Evolutionary conservation across 2,113 vertebrate genomes (phyloP), one percentile per base, ranked within the genome.

Genomic region (Eubucco bourcierii): DNA sequence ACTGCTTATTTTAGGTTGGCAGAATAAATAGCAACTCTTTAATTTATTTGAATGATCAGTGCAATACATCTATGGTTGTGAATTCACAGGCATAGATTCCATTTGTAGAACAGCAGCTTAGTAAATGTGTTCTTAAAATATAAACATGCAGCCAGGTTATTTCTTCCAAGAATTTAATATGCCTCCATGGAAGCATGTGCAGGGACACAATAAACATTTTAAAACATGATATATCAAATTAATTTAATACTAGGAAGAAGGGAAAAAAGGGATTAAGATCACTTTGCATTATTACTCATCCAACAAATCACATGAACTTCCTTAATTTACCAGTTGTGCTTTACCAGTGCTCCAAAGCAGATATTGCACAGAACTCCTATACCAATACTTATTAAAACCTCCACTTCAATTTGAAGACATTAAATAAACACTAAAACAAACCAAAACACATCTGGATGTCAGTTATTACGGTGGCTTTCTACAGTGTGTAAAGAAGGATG

Each of bases 1-100:
- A 84, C 37, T 82, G 71, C 61, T 73, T 73, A 55, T 87, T 96
- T 95, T 19, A 24, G 84, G 63, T 41, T 52, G 31, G 70, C 33
- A n/a, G n/a, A n/a, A n/a, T n/a, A n/a, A n/a, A n/a, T n/a, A n/a
- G n/a, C n/a, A n/a, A n/a, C n/a, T n/a, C n/a, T n/a, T n/a, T n/a
- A n/a, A 78, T 61, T 91, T 58, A 83, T 84, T 60, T 25, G 60
- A 81, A 83, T 61, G 72, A 91, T 61, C 53, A 52, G 29, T 39
- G 70, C 25, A 70, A 72, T 21, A 17, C 25, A 52, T 27, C 9
- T 37, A 29, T 58, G 87, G 66, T 6, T 83, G 33, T 0, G 0
- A 31, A 66, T 46, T 71, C 60, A 77, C 37, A 59, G 61, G 87
- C 78, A 83, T 3, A 59, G 60, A 46, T 88, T 56, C 19, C 33